Evolutionary conservation across 1,140 invertebrate species (phyloP).

Genomic region (Calliphora vicina): DNA sequence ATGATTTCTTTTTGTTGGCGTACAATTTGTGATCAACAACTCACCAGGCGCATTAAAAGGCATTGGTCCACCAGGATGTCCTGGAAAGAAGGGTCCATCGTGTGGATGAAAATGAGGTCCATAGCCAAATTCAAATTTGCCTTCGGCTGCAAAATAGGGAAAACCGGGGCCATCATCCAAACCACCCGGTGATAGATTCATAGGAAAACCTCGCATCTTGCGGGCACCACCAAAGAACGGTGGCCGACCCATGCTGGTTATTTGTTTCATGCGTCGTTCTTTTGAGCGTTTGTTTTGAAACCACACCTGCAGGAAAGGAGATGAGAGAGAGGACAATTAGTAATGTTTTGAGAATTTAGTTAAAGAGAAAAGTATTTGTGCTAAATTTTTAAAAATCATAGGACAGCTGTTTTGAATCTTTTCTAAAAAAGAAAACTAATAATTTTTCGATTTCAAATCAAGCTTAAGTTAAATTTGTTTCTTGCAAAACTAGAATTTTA

Average conservation of each 20-base stretch:
- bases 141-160: slow-evolving; percentile 84
- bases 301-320: slow-evolving; percentile 84
- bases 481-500: no score
- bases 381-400: no score
- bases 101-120: slow-evolving; percentile 86
- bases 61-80: slow-evolving; percentile 77
- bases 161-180: slow-evolving; percentile 84
- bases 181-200: slow-evolving; percentile 86
- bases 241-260: slow-evolving; percentile 90
- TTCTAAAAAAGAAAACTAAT: no score
- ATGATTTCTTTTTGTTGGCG: no score
- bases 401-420: no score
- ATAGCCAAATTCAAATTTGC: slow-evolving; percentile 90
- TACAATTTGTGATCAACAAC: no score
- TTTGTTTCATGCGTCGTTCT: slow-evolving; percentile 90
- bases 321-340: slow-evolving; percentile 7
- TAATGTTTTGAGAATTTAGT: no score
- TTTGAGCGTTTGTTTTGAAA: slow-evolving; percentile 99
- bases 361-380: no score
- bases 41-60: slow-evolving; percentile 78
- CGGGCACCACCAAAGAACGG: slow-evolving; percentile 89
- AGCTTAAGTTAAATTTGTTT: no score
- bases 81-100: slow-evolving; percentile 83
- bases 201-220: slow-evolving; percentile 89
- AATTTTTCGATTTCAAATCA: no score